A percentile compares a stretch with the other conserved stretches of the same genome.
phyloP scores from a whole-genome alignment of 2,797 vertebrate genomes.

The Onychomys leucogaster region DNA sequence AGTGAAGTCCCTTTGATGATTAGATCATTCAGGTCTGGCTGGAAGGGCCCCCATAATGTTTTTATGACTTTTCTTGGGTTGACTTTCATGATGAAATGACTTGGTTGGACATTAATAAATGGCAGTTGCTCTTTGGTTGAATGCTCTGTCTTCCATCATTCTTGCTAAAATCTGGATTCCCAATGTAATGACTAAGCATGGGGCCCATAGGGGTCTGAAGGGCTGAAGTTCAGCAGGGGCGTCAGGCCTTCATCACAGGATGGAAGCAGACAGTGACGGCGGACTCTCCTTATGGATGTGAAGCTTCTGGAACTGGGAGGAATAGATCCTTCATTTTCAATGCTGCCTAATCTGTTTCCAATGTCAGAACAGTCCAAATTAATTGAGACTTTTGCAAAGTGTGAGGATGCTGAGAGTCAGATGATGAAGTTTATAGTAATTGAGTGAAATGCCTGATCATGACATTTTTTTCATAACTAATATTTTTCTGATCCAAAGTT shows the following conservation, averaged over 20 bases:
- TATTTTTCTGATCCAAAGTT: not conserved
- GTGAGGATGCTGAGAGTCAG: not conserved
- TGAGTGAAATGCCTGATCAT: not conserved
- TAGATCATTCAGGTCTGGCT: conserved; percentile 27
- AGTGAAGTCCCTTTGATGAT: conserved; percentile 58
- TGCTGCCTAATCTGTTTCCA: not conserved
- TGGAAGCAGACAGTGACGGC: not conserved
- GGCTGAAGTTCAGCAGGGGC: not conserved
- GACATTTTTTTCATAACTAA: conserved; percentile 1
- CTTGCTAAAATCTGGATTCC: not conserved
- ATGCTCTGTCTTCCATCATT: not conserved
- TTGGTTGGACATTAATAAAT: conserved; percentile 38
- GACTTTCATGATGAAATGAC: not conserved
- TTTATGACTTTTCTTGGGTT: conserved; percentile 26
- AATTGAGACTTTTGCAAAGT: not conserved
- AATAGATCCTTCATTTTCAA: not conserved
- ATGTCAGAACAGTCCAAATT: not conserved
- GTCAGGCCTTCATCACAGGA: not conserved
- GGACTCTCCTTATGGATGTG: not conserved
- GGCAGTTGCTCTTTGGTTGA: not conserved
- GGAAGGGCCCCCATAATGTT: not conserved
- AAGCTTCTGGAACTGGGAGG: not conserved
- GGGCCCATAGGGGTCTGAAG: not conserved
- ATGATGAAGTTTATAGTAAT: not conserved
- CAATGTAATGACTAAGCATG: not conserved